Evolutionary conservation across 2,888 invertebrate species (phyloP).

Genomic region (Oxycera nigricornis): DNA sequence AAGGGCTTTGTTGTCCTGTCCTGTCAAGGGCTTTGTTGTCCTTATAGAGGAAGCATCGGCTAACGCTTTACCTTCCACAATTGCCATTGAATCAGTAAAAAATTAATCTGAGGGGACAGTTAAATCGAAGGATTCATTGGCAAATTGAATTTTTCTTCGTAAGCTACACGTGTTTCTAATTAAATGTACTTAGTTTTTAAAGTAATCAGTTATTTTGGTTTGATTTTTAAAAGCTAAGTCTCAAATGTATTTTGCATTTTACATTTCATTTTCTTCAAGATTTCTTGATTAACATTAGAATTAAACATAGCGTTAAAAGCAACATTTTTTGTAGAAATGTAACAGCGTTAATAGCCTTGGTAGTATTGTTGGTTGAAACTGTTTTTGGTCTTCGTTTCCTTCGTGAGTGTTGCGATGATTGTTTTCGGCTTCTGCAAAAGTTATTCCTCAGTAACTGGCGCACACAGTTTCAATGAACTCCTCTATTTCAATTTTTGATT

Average conservation of each 20-base stretch:
- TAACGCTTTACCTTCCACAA: no score
- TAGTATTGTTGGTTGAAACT: constrained; percentile 5
- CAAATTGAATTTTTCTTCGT: no score
- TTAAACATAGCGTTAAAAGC: neutral
- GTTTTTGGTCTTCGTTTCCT: constrained; percentile 12
- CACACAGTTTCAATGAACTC: constrained; percentile 10
- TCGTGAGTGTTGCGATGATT: constrained; percentile 17
- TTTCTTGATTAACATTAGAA: neutral
- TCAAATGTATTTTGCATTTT: constrained; percentile 17
- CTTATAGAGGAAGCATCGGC: no score
- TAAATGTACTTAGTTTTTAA: neutral
- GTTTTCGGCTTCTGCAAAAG: constrained; percentile 4
- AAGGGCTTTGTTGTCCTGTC: no score
- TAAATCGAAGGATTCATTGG: no score
- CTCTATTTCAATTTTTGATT: constrained; percentile 15
- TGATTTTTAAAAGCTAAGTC: neutral
- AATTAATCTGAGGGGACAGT: no score
- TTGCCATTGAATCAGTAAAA: no score
- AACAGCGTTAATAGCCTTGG: constrained; percentile 6
- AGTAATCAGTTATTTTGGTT: neutral
- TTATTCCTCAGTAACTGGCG: neutral
- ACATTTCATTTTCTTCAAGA: neutral
- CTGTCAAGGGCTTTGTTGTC: no score
- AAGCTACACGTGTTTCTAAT: no score
- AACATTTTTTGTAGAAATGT: constrained; percentile 6